Percentiles rank a stretch among this genome's conserved stretches.
These are phyloP conservation scores for Agrochola lychnidis DNA, from an alignment of 2,888 invertebrate species.

Conservation along the genomic window DNA sequence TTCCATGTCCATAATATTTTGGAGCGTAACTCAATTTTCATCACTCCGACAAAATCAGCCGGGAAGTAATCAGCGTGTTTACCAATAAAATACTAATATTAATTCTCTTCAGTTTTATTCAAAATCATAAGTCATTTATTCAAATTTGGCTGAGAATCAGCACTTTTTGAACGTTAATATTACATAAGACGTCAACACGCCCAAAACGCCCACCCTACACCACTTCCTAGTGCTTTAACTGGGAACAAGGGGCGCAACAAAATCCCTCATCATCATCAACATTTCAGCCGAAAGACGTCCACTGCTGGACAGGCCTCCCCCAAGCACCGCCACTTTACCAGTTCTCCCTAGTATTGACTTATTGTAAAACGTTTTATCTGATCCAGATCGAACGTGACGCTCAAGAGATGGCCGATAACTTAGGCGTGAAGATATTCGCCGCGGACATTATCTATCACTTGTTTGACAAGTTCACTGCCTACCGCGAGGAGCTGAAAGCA, in stretches of 20 bases:
- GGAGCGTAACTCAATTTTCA: not conserved
- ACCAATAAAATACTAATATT: not conserved
- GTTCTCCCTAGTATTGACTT: too few relatives aligned
- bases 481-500: conserved; percentile 97
- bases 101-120: not conserved
- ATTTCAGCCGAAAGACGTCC: too few relatives aligned
- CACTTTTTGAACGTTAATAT: not conserved
- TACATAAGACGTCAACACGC: too few relatives aligned
- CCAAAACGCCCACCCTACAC: too few relatives aligned
- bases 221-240: not conserved
- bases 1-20: not conserved
- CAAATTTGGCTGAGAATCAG: not conserved
- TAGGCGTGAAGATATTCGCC: conserved; percentile 98
- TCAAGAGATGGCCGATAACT: conserved; percentile 98
- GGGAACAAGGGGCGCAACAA: not conserved
- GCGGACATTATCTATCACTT: conserved; percentile 99
- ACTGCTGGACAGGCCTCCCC: too few relatives aligned
- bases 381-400: conserved; percentile 96
- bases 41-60: not conserved
- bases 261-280: too few relatives aligned
- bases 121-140: not conserved
- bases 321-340: too few relatives aligned
- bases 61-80: not conserved
- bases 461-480: conserved; percentile 98
- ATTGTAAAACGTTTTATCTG: not conserved